Percentiles rank a stretch among this genome's conserved stretches.
phyloP scores from a whole-genome alignment of 1,140 invertebrate species.

The Euura saliciscinereae region DNA sequence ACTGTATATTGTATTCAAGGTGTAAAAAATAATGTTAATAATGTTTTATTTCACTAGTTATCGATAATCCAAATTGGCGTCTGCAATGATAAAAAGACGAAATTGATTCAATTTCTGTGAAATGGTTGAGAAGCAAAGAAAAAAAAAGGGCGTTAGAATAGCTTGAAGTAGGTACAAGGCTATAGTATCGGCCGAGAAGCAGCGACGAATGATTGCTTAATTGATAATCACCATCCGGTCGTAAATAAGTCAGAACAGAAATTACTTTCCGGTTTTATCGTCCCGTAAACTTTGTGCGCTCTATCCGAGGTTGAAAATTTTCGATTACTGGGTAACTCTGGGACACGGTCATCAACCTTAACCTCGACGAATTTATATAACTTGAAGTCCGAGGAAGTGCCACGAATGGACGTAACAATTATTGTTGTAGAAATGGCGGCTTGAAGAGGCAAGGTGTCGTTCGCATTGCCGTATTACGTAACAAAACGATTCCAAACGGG shows the following conservation, averaged over 20 bases:
- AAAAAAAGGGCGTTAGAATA: no score
- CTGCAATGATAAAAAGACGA: no score
- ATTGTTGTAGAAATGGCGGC: not conserved
- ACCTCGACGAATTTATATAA: not conserved
- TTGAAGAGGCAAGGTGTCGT: not conserved
- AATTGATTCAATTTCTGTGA: no score
- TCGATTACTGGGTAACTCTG: not conserved
- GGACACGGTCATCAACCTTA: not conserved
- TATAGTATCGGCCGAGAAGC: not conserved
- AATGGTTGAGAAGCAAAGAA: no score
- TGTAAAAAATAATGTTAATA: no score
- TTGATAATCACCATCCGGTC: not conserved
- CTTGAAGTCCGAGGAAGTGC: not conserved
- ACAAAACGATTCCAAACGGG: not conserved
- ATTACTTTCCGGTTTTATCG: not conserved
- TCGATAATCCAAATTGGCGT: no score
- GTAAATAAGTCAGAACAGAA: not conserved
- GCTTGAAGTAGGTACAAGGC: no score
- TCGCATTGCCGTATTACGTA: not conserved
- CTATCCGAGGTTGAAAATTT: not conserved
- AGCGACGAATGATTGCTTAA: not conserved
- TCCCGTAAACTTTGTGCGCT: not conserved
- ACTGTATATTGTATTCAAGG: no score
- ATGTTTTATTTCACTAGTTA: no score
- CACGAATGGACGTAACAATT: conserved; percentile 1